Base-by-base conservation (phyloP, 1,140 invertebrate genomes). In the Uloborus diversus region DNA sequence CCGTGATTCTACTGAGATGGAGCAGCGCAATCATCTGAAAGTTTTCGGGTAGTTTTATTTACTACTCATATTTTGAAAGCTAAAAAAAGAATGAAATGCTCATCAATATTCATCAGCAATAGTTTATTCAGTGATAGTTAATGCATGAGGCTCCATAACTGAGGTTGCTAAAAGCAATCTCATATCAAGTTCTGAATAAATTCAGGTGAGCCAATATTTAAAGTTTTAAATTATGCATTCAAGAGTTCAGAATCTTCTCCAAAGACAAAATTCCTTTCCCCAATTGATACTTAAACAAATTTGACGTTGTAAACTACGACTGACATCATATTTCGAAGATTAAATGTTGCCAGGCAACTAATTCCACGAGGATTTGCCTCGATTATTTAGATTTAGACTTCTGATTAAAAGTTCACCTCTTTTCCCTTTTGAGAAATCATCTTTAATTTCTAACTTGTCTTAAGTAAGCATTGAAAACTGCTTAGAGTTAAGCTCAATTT, bases 291-390 rank as follows among this genome's bases (percentile, higher is more conserved):
- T 66, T 69, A 49, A 69, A 25, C 66, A 27, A 69, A 69, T 69
- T 56, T 53, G 49, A 69, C 37, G 49, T 47, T 32, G 66, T 35
- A 51, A 69, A 69, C 66, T 56, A 32, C 49, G 56, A 69, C 53
- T 69, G 66, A 69, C 66, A 69, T 69, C 66, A 69, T 69, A 69
- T 69, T 69, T 69, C 56, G 66, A 69, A 69, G 66, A 69, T 69
- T 69, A 69, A 69, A 69, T 69, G 66, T 69, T 69, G 66, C 66
- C 66, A 56, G 49, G 66, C 66, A 69, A 69, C 66, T 69, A 69
- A 69, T 69, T 69, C 66, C 66, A 56, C 32, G 30, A 53, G 66
- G 66, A 47, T 56, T 69, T 17, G 66, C 49, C 47, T 69, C 66
- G 51, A 69, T 69, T 69, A 69, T 69, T 69, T 69, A 51, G 49